Evolutionary conservation across 2,797 vertebrate species (phyloP).

Genomic region (Gambusia yucatana): DNA sequence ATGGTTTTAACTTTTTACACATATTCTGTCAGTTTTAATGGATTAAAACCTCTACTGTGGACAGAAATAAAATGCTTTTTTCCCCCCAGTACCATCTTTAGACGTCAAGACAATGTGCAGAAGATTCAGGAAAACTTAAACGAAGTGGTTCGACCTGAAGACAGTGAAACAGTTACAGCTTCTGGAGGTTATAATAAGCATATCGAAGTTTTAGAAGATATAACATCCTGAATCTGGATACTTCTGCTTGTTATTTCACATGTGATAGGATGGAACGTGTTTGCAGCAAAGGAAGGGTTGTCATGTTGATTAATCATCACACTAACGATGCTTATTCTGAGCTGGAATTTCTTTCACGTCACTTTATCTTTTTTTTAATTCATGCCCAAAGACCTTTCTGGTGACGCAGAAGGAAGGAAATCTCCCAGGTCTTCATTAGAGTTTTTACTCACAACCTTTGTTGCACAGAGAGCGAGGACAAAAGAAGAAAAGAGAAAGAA

Average conservation of each 20-base stretch:
- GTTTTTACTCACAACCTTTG: conserved; percentile 47
- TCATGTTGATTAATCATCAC: conserved; percentile 28
- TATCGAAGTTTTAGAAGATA: not conserved
- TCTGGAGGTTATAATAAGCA: not conserved
- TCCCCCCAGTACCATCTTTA: not conserved
- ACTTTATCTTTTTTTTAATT: conserved; percentile 38
- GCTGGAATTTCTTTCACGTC: conserved; percentile 26
- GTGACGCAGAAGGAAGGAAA: conserved; percentile 34
- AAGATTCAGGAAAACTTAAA: not conserved
- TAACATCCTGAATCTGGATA: not conserved
- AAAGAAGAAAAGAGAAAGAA: conserved; percentile 32
- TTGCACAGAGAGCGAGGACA: conserved; percentile 16
- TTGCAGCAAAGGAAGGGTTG: conserved; percentile 15
- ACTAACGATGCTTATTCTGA: conserved; percentile 43
- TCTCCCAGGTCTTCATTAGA: conserved; percentile 77
- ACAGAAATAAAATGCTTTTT: not conserved
- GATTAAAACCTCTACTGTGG: not conserved
- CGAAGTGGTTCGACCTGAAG: not conserved
- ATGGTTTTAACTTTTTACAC: not conserved
- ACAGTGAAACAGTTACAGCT: not conserved
- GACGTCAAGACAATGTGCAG: not conserved
- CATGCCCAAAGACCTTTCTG: conserved; percentile 43
- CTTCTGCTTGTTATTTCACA: conserved; percentile 19
- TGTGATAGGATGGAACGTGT: conserved; percentile 20
- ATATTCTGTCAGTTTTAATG: not conserved